Base-by-base conservation (phyloP, 2,113 vertebrate genomes). In the Erinaceus europaeus region DNA sequence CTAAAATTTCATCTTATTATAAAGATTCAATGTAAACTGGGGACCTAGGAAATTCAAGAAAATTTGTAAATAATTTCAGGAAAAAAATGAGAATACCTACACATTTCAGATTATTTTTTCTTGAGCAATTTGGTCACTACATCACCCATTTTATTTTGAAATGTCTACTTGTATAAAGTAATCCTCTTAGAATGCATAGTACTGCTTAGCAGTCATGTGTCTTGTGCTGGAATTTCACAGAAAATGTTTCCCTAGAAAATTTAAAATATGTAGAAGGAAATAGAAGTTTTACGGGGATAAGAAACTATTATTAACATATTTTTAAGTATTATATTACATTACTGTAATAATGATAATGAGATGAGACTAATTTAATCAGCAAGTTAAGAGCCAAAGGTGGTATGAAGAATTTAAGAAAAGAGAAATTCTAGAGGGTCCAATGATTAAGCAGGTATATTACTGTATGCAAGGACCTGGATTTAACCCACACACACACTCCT, bases 171-270 rank as follows among this genome's bases (percentile, higher is more conserved):
- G 9, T 25, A 7, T 32, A 55, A 64, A 61, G 80, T 86, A 86
- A 81, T 94, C 89, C 52, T 90, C 84, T n/a, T n/a, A 84, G 46
- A 53, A 34, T 32, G n/a, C 17, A 34, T 21, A 85, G 25, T 29
- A 32, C n/a, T 73, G 8, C 62, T 84, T 40, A 84, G 15, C 44
- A 53, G 75, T 90, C 93, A 92, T 71, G 68, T 71, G 77, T 36
- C 52, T 91, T 50, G 3, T 52, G n/a, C 13, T 67, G 52, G 52
- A 68, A 85, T 95, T 79, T 92, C 68, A 81, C 23, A 91, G 53
- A 84, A 89, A 84, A 48, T 50, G 10, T 76, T 81, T 77, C 36
- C 21, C 9, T 57, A 32, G 27, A 46, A 82, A 48, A 79, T 17
- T 0, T 74, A 55, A 72, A 88, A 81, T 44, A 74, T 3, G 7